These are phyloP conservation scores for Maniola hyperantus DNA, from an alignment of 2,888 invertebrate species.

Conservation along the genomic window DNA sequence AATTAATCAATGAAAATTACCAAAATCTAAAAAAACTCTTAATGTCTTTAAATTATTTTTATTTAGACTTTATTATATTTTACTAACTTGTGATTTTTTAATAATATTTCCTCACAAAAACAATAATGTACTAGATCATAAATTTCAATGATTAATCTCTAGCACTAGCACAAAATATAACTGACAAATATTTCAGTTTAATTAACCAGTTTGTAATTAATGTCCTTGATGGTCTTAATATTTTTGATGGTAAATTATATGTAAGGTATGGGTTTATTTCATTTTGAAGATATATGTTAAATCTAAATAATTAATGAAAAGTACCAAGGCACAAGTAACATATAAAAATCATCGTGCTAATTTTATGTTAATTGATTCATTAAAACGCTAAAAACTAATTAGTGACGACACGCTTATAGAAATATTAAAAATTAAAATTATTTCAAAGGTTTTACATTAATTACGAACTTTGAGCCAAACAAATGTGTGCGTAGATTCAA, in stretches of 20 bases:
- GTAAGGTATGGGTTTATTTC: not conserved
- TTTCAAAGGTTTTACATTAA: conserved; percentile 9
- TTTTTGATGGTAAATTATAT: conserved; percentile 2
- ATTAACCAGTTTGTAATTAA: too few relatives aligned
- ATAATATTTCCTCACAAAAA: too few relatives aligned
- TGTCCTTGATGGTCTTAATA: too few relatives aligned
- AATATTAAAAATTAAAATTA: not conserved
- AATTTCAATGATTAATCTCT: too few relatives aligned
- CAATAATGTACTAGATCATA: too few relatives aligned
- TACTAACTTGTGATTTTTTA: not conserved
- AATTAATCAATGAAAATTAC: too few relatives aligned
- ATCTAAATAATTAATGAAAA: conserved; percentile 5
- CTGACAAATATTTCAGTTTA: not conserved
- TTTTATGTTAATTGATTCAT: conserved; percentile 12
- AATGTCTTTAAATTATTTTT: not conserved
- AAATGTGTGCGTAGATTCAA: conserved; percentile 1
- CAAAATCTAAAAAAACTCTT: too few relatives aligned
- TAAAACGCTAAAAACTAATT: conserved; percentile 30
- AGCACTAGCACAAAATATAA: not conserved
- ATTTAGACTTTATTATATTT: not conserved
- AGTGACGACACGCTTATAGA: conserved; percentile 23
- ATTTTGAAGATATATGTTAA: not conserved
- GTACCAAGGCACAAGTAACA: conserved; percentile 1
- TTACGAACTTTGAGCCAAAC: conserved; percentile 4
- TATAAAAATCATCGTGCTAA: conserved; percentile 14